Evolutionary conservation across 2,888 invertebrate species (phyloP).

Genomic region (Drosophila greeni): DNA sequence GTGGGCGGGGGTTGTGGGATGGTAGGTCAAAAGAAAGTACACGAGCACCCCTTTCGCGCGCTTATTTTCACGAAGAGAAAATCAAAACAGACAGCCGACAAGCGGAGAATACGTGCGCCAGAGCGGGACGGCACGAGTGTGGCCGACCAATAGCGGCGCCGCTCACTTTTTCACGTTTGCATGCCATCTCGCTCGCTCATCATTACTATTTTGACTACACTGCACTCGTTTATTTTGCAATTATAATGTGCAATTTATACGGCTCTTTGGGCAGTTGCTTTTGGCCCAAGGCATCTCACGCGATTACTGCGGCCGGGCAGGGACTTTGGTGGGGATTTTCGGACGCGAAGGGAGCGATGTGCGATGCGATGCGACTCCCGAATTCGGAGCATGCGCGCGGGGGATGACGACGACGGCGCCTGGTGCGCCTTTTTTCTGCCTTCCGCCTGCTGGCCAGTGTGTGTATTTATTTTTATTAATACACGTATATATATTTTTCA

Average conservation of each 20-base stretch:
- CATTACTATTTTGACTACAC: slow-evolving; percentile 41
- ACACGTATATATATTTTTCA: slow-evolving; percentile 50
- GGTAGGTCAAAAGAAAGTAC: slow-evolving; percentile 64
- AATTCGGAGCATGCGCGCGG: slow-evolving; percentile 42
- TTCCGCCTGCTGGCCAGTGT: slow-evolving; percentile 60
- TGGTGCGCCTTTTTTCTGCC: slow-evolving; percentile 37
- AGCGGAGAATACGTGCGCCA: slow-evolving; percentile 6
- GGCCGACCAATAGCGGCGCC: slow-evolving; percentile 28
- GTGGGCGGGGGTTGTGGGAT: slow-evolving; percentile 28
- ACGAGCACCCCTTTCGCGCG: slow-evolving; percentile 73
- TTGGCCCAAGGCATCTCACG: slow-evolving; percentile 6
- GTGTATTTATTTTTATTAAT: slow-evolving; percentile 73
- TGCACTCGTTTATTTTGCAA: slow-evolving; percentile 61
- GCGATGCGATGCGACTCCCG: slow-evolving; percentile 7
- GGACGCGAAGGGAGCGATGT: slow-evolving; percentile 1
- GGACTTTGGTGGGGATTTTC: not conserved
- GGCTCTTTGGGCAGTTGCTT: slow-evolving; percentile 24
- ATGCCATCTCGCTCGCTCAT: slow-evolving; percentile 20
- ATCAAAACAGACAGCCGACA: slow-evolving; percentile 63
- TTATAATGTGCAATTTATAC: slow-evolving; percentile 42
- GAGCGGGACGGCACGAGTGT: slow-evolving; percentile 14
- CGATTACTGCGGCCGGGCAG: slow-evolving; percentile 8
- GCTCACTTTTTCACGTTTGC: slow-evolving; percentile 39
- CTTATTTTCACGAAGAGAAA: slow-evolving; percentile 72
- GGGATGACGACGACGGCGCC: slow-evolving; percentile 19